Conservation (phyloP, 2,888 invertebrate species). For the Phytoseiulus persimilis region DNA sequence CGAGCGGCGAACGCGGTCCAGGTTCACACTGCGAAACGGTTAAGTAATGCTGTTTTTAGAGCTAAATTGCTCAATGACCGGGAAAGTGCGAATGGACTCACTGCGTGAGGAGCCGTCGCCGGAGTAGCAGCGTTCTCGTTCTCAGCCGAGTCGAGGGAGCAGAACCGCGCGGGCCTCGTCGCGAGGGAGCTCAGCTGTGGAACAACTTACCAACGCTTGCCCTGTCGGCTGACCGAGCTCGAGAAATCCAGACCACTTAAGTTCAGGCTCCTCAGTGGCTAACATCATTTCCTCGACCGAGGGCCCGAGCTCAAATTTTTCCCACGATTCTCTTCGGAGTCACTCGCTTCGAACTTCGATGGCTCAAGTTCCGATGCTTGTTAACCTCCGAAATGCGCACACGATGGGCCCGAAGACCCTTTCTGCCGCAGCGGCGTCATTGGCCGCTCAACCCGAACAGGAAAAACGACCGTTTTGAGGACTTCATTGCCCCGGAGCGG, state of each 20-base stretch:
- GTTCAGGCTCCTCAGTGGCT: not conserved
- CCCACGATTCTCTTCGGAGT: no score
- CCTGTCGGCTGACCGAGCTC: not conserved
- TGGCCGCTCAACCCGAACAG: no score
- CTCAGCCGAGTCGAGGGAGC: not conserved
- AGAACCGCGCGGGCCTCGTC: not conserved
- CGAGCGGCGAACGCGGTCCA: not conserved
- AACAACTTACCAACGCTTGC: not conserved
- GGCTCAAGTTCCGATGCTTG: no score
- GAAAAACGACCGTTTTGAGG: no score
- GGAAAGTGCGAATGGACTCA: slow-evolving; percentile 17
- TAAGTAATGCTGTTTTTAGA: slow-evolving; percentile 34
- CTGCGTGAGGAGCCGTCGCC: not conserved
- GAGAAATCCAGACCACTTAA: not conserved
- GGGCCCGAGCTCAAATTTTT: not conserved
- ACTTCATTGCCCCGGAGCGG: no score
- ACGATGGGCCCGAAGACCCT: no score
- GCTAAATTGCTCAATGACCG: slow-evolving; percentile 38
- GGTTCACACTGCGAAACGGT: not conserved
- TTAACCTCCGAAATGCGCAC: no score
- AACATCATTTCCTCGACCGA: not conserved
- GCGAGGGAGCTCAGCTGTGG: not conserved
- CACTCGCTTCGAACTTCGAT: no score
- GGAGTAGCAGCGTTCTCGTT: not conserved
- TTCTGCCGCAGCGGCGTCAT: no score